Evolutionary conservation across 2,113 vertebrate genomes (phyloP), one percentile per base, ranked within the genome.

Genomic region (Jacana jacana): DNA sequence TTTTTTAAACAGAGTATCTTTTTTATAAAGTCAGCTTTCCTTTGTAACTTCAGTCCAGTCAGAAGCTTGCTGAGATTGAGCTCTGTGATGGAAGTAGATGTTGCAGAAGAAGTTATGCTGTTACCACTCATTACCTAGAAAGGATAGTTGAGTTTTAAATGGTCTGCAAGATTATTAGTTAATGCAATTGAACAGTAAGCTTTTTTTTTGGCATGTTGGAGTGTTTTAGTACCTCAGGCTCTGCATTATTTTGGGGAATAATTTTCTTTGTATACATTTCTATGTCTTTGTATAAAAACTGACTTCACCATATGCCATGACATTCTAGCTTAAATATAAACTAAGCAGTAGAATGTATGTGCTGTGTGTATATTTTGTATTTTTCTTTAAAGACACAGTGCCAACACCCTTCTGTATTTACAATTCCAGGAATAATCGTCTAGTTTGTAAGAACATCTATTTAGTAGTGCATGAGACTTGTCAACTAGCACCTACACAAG

Each of bases 331-430:
- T 28, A 44, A 91, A 86, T 71, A 60, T 73, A 48, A 93, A 92
- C 78, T 68, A 10, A 71, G 44, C 63, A 40, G 82, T 30, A 81
- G 72, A 77, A 75, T 7, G 39, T 55, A 75, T 75, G 65, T 61
- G 88, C 65, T 33, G 11, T 9, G 33, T 81, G 86, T 52, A 7
- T 11, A 48, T 81, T 81, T 95, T 76, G 86, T 95, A 63, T 82
- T 65, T 87, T 55, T 49, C 10, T 46, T 92, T 90, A 57, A 88
- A 94, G 83, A 81, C 65, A 5, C 4, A 1, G 82, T 88, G 88
- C 90, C 95, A 96, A 79, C 82, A 92, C 81, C 80, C 57, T 84
- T 55, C 92, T 93, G 72, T 93, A 94, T 92, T 96, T 95, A 91
- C 86, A 94, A 3, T 90, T 96, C 80, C 88, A 78, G 76, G 55